These are phyloP conservation scores for Epinephelus fuscoguttatus DNA, from an alignment of 2,113 vertebrate species.

Conservation along the genomic window DNA sequence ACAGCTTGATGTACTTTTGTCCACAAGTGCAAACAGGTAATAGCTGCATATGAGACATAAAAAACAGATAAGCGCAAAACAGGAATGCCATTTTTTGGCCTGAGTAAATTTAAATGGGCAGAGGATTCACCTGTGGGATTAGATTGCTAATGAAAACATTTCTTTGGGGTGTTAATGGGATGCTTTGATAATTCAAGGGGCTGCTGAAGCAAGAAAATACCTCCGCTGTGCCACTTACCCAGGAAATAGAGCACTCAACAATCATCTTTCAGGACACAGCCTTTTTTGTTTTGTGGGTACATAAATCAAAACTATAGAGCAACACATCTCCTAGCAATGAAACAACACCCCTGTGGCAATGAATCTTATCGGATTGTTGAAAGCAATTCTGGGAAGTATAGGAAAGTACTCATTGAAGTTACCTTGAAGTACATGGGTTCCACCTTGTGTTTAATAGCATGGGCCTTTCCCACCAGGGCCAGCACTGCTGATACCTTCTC, in stretches of 20 bases:
- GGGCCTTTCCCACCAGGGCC: conserved; percentile 93
- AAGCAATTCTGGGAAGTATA: conserved; percentile 1
- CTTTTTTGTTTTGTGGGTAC: not conserved
- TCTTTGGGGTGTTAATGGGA: not conserved
- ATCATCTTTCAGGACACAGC: not conserved
- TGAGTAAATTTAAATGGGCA: conserved; percentile 1
- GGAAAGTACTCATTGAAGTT: conserved; percentile 14
- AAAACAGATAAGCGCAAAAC: conserved; percentile 5
- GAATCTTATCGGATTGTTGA: not conserved
- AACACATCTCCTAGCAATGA: not conserved
- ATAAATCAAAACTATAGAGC: conserved; percentile 1
- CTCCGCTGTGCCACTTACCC: not conserved
- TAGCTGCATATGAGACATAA: conserved; percentile 8
- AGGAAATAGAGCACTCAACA: not conserved
- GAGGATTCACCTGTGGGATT: conserved; percentile 6
- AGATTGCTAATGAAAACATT: conserved; percentile 25
- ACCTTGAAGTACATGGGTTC: conserved; percentile 98
- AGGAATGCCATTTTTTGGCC: not conserved
- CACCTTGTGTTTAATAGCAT: conserved; percentile 97
- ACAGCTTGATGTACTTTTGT: not conserved
- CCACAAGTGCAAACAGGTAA: not conserved
- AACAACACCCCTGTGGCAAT: not conserved
- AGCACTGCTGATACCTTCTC: conserved; percentile 95
- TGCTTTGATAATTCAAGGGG: conserved; percentile 20
- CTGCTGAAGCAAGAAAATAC: conserved; percentile 31